These are phyloP conservation scores for Sturnus vulgaris DNA, from an alignment of 2,113 vertebrate genomes.

Conservation along the genomic window DNA sequence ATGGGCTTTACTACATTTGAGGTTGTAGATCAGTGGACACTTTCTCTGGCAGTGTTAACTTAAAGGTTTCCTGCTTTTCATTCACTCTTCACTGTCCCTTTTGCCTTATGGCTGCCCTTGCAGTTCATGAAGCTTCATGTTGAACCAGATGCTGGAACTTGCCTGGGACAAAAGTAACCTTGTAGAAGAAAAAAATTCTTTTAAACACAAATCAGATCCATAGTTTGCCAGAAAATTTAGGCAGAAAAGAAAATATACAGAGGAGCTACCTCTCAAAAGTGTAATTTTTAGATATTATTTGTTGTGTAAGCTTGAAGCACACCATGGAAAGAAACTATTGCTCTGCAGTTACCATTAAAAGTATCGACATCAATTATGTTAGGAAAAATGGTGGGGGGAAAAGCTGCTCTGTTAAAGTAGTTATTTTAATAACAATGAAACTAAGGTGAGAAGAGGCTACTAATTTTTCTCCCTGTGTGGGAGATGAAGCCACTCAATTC, in stretches of 20 bases:
- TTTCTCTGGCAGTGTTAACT: background rate
- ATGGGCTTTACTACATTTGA: background rate
- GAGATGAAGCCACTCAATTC: background rate
- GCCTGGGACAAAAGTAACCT: background rate
- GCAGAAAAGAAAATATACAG: background rate
- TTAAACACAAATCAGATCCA: background rate
- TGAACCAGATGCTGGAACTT: background rate
- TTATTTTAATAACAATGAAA: background rate
- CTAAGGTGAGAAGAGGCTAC: background rate
- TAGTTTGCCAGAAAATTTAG: background rate
- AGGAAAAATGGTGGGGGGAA: background rate
- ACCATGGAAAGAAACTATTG: background rate
- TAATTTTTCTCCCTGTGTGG: background rate
- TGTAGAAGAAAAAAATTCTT: background rate
- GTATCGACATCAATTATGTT: background rate
- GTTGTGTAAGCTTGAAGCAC: background rate
- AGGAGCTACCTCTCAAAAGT: background rate
- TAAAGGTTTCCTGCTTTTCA: background rate
- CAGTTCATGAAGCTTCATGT: background rate
- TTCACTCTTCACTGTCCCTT: background rate
- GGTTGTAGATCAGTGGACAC: background rate
- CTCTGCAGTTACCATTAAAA: background rate
- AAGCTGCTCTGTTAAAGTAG: background rate
- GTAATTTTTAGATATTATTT: background rate
- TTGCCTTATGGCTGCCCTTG: rapidly evolving